Percentiles rank a stretch among this genome's conserved stretches.
Conservation (phyloP, 2,113 vertebrate genomes). For the Tetrax tetrax region DNA sequence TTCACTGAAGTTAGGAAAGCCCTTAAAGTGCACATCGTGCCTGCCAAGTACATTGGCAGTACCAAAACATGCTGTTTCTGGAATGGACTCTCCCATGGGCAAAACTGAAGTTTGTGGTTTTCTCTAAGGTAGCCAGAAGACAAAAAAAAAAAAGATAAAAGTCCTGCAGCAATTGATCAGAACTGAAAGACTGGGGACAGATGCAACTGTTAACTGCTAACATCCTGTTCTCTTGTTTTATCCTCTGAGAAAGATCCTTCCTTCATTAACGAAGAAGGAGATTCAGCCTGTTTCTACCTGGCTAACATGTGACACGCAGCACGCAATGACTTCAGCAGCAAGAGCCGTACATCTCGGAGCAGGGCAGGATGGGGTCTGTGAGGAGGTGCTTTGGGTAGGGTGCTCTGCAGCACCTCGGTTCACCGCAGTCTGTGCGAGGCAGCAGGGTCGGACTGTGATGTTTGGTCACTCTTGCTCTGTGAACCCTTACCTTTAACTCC, state of each 20-base stretch:
- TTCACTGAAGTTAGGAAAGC: neutral
- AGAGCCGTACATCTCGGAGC: neutral
- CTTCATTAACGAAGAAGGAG: neutral
- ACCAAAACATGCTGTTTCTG: neutral
- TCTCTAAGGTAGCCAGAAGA: neutral
- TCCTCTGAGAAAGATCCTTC: neutral
- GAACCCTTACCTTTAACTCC: neutral
- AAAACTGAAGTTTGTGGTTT: neutral
- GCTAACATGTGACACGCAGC: fast-evolving
- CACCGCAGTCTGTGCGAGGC: neutral
- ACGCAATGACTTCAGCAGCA: neutral
- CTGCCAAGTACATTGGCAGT: neutral
- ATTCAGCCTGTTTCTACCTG: neutral
- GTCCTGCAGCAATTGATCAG: neutral
- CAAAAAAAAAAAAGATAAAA: neutral
- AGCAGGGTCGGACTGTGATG: neutral
- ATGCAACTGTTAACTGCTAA: neutral
- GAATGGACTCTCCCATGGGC: neutral
- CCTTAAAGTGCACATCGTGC: neutral
- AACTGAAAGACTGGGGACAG: neutral
- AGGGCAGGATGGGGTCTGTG: neutral
- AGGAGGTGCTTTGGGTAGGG: neutral
- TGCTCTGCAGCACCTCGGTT: neutral
- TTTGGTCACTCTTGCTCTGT: neutral
- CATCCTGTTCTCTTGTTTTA: neutral